Evolutionary conservation across 37 sponge, comb jelly and placozoan genomes (phyloP).

Genomic region (Chondrilla cf. caribensis): DNA sequence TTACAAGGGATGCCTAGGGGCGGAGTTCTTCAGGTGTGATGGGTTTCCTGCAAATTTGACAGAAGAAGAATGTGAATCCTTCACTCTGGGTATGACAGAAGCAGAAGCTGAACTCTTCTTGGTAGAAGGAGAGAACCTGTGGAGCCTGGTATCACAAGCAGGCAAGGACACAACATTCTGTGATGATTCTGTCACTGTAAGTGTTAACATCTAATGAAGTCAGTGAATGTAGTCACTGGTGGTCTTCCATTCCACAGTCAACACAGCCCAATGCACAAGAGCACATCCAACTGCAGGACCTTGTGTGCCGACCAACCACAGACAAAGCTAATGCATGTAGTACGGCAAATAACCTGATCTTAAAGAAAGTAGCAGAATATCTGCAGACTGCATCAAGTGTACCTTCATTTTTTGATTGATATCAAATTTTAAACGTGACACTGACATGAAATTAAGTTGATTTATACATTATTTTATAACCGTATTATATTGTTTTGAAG

Average conservation of each 20-base stretch:
- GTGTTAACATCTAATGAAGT: neutral
- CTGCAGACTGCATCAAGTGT: too few relatives aligned
- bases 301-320: neutral
- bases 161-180: neutral
- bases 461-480: too few relatives aligned
- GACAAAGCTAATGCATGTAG: conserved; percentile 2
- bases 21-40: neutral
- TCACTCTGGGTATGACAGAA: neutral
- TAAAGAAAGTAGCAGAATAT: too few relatives aligned
- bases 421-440: too few relatives aligned
- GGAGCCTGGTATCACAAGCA: neutral
- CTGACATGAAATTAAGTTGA: too few relatives aligned
- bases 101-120: neutral
- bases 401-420: too few relatives aligned
- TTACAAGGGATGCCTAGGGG: conserved; percentile 7
- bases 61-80: neutral
- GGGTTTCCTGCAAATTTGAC: neutral
- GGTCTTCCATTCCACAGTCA: neutral
- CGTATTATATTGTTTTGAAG: too few relatives aligned
- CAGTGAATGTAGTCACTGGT: neutral
- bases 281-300: neutral
- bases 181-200: neutral
- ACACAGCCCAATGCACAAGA: neutral
- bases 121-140: neutral
- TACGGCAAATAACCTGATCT: neutral